Evolutionary conservation across 1,140 invertebrate genomes (phyloP), one percentile per base, ranked within the genome.

Genomic region (Neoseiulus cucumeris): DNA sequence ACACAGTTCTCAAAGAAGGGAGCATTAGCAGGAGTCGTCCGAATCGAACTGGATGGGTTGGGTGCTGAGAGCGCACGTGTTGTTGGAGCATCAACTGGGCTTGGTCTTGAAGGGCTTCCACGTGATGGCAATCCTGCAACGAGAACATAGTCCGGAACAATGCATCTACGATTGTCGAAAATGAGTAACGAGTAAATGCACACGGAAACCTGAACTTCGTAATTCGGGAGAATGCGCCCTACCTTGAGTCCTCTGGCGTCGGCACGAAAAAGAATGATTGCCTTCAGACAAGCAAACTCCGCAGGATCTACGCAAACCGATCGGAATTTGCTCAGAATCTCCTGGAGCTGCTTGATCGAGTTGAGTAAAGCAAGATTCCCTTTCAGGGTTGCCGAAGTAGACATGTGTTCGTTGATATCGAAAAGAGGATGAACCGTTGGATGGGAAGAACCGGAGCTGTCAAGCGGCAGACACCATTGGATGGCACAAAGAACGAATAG

Each of bases 231-330:
- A 39, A 6, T 9, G 33, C 9, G 4, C 33, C 33, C 39, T 47
- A 67, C 59, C 30, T 64, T 65, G 7, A 41, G 14, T 41, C 29
- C 44, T 22, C 20, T 30, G 28, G 65, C 64, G 25, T 44, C 89
- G 76, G 91, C 87, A 77, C 90, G 85, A 75, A 98, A 98, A 0
- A 98, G 80, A 9, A 94, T 88, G 29, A 98, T 91, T 0, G 94
- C 94, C 76, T 98, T 98, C 74, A 98, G 83, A 75, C 92, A 98
- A 30, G 93, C 92, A 73, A 97, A 96, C 75, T 98, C 95, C 0
- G 89, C 91, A 0, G 91, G 90, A 79, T 97, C 92, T 0, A 97
- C 89, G 64, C 86, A 83, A 20, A 94, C 82, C 0, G 84, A 80
- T 72, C 92, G 87, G 77, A 91, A 97, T 68, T 90, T 79, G 20